Evolutionary conservation across 1,140 invertebrate species (phyloP).

Genomic region (Ladona fulva): DNA sequence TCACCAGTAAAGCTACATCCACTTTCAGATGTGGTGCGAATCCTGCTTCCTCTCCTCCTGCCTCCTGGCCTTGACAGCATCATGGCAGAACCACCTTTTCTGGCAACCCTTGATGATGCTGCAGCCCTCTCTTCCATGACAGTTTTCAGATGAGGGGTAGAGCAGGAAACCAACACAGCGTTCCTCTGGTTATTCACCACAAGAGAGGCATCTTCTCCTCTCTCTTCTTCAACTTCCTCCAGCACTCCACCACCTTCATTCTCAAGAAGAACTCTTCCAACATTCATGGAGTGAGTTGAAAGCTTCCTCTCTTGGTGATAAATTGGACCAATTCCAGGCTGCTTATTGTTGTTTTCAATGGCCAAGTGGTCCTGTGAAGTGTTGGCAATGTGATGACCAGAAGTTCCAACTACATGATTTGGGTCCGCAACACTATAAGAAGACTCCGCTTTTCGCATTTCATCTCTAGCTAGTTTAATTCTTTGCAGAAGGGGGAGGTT

Average conservation of each 20-base stretch:
- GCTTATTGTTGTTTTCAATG: background rate
- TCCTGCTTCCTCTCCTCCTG: background rate
- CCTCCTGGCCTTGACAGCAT: background rate
- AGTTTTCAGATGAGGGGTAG: constrained; percentile 3
- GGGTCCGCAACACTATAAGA: constrained; percentile 26
- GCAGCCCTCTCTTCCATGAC: background rate
- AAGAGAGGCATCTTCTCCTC: constrained; percentile 12
- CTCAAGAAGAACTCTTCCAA: background rate
- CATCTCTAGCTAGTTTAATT: constrained; percentile 39
- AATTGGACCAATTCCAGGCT: background rate
- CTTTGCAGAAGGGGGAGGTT: constrained; percentile 36
- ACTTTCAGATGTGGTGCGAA: background rate
- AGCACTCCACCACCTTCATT: constrained; percentile 1
- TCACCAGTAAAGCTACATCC: background rate
- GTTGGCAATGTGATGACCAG: constrained; percentile 40
- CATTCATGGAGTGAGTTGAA: background rate
- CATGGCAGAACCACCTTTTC: background rate
- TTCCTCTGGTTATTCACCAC: background rate
- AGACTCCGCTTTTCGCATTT: constrained; percentile 29
- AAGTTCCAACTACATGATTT: constrained; percentile 27
- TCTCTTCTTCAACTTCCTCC: background rate
- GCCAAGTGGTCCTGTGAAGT: constrained; percentile 34
- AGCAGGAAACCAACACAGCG: background rate
- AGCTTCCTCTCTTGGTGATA: background rate
- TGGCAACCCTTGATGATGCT: background rate